A percentile compares a stretch with the other conserved stretches of the same genome.
phyloP scores from a whole-genome alignment of 1,140 invertebrate genomes.

The Papilio aristodemus region DNA sequence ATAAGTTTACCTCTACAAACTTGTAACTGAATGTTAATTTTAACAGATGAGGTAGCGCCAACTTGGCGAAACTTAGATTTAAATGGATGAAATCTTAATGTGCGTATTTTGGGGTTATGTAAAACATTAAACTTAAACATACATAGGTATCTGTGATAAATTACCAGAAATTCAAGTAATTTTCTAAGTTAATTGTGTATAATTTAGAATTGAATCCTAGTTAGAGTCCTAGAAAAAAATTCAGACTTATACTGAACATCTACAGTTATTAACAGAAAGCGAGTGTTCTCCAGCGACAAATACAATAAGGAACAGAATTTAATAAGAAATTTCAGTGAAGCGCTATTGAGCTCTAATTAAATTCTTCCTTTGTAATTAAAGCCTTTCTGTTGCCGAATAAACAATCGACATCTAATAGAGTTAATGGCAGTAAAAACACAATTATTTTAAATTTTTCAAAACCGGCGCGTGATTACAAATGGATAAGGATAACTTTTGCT shows the following conservation, averaged over 20 bases:
- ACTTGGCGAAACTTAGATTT: not conserved
- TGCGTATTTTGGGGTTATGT: not conserved
- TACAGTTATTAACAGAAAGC: not conserved
- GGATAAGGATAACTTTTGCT: too few species aligned
- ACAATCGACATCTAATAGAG: slow-evolving; percentile 8
- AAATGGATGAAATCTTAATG: slow-evolving; percentile 15
- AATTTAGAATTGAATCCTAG: too few species aligned
- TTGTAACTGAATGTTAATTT: slow-evolving; percentile 8
- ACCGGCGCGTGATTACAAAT: too few species aligned
- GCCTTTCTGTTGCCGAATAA: slow-evolving; percentile 11
- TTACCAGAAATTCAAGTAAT: not conserved
- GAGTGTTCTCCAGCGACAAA: not conserved
- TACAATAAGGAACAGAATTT: slow-evolving; percentile 14
- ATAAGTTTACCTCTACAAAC: slow-evolving; percentile 9
- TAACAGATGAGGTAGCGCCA: slow-evolving; percentile 9
- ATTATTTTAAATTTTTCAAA: too few species aligned
- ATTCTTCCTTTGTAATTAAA: slow-evolving; percentile 15
- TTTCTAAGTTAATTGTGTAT: too few species aligned
- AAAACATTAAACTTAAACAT: not conserved
- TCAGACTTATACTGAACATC: not conserved
- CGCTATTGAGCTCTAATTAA: slow-evolving; percentile 17
- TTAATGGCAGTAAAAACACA: slow-evolving; percentile 1
- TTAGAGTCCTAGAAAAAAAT: too few species aligned
- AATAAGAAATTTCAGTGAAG: slow-evolving; percentile 15
- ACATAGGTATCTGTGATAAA: not conserved